These are phyloP conservation scores for Drosophila putrida DNA, from an alignment of 2,888 invertebrate species.

Conservation along the genomic window DNA sequence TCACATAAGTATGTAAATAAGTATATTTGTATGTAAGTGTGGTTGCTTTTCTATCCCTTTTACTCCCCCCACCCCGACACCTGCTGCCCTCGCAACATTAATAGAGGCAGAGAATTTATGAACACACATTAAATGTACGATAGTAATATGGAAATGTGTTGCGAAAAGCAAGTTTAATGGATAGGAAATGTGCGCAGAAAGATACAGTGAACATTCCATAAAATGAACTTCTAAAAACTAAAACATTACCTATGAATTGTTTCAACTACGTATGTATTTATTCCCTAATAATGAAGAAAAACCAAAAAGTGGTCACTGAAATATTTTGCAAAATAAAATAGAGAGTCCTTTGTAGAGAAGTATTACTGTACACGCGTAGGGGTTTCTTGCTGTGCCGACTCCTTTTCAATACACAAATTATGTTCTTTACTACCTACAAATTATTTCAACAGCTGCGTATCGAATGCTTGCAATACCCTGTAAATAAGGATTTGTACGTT, in stretches of 20 bases:
- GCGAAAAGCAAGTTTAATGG: constrained; percentile 67
- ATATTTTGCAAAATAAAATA: neutral
- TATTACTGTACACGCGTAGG: neutral
- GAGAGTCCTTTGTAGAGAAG: neutral
- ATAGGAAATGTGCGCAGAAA: constrained; percentile 47
- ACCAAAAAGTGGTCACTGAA: too few relatives aligned
- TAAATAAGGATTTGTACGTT: rapidly evolving
- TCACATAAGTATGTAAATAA: constrained; percentile 41
- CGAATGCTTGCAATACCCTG: constrained; percentile 17
- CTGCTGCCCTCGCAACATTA: constrained; percentile 29
- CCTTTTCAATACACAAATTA: constrained; percentile 30
- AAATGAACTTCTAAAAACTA: rapidly evolving
- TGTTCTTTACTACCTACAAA: constrained; percentile 26
- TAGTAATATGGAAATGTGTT: constrained; percentile 44
- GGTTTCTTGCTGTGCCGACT: constrained; percentile 5
- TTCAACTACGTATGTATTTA: too few relatives aligned
- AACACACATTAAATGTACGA: constrained; percentile 46
- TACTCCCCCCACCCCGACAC: neutral
- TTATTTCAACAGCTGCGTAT: constrained; percentile 19
- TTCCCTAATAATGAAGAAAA: too few relatives aligned
- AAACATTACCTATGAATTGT: too few relatives aligned
- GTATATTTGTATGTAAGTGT: constrained; percentile 1
- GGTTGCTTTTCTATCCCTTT: constrained; percentile 20
- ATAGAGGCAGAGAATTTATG: constrained; percentile 45
- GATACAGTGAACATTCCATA: neutral